These are phyloP conservation scores for Eidolon helvum DNA, from an alignment of 2,113 vertebrate genomes.

Conservation along the genomic window DNA sequence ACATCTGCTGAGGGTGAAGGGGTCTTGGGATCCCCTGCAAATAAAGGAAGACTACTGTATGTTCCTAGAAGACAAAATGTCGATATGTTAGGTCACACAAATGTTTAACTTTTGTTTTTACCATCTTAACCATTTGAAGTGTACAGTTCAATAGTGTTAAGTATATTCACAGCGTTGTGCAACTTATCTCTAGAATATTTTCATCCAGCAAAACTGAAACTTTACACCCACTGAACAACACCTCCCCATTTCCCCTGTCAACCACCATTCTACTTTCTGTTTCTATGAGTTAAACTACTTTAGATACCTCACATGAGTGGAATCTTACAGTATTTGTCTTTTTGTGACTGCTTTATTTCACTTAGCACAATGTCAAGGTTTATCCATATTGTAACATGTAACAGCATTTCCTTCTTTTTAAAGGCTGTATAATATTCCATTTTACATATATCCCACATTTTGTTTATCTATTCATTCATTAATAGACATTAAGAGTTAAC, in stretches of 20 bases:
- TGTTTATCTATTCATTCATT: neutral
- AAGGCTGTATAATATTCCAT: slow-evolving; percentile 9
- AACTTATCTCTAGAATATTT: neutral
- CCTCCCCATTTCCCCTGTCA: neutral
- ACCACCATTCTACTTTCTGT: neutral
- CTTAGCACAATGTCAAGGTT: neutral
- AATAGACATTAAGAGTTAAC: neutral
- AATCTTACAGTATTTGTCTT: neutral
- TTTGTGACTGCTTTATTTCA: neutral
- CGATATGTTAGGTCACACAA: neutral
- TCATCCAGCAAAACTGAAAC: neutral
- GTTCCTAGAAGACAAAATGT: neutral
- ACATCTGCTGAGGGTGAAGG: neutral
- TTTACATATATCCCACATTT: neutral
- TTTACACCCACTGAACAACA: neutral
- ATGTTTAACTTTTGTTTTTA: neutral
- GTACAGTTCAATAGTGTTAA: neutral
- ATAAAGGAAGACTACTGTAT: neutral
- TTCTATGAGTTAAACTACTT: neutral
- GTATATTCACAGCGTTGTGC: neutral
- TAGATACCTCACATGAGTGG: neutral
- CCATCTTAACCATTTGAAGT: neutral
- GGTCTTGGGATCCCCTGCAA: neutral
- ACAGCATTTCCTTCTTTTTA: neutral
- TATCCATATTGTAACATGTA: neutral